phyloP scores from a whole-genome alignment of 2,797 vertebrate genomes.

The Phaenicophaeus curvirostris region DNA sequence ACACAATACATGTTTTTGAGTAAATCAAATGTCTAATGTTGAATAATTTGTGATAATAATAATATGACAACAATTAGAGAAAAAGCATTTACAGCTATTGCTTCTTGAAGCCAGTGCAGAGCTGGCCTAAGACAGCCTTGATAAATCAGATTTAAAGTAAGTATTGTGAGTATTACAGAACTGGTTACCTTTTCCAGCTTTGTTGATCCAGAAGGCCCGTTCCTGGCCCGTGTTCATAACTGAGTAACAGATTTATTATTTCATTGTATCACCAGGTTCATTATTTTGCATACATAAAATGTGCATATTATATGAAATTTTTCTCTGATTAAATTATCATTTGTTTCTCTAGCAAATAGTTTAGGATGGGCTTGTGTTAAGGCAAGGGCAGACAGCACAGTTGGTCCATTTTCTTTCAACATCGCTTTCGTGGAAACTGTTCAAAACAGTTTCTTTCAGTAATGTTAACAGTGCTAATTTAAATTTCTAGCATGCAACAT shows the following conservation, averaged over 20 bases:
- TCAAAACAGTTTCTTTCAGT: not conserved
- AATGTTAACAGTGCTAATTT: constrained; percentile 5
- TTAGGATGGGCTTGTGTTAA: not conserved
- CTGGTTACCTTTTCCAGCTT: not conserved
- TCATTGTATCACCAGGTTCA: not conserved
- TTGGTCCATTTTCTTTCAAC: not conserved
- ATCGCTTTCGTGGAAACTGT: not conserved
- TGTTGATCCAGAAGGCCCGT: not conserved
- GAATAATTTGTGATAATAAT: not conserved
- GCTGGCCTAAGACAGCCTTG: not conserved
- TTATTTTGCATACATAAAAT: not conserved
- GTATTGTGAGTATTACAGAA: not conserved
- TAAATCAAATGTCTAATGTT: not conserved
- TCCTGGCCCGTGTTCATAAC: not conserved
- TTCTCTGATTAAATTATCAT: not conserved
- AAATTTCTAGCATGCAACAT: not conserved
- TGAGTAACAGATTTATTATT: not conserved
- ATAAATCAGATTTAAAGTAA: not conserved
- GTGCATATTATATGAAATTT: not conserved
- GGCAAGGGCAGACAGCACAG: not conserved
- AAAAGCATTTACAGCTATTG: not conserved
- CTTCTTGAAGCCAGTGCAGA: not conserved
- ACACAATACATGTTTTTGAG: not conserved
- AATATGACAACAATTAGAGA: not conserved
- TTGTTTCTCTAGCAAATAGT: not conserved